Conservation (phyloP, 23 tunicate genomes). For the Halocynthia roretzi region DNA sequence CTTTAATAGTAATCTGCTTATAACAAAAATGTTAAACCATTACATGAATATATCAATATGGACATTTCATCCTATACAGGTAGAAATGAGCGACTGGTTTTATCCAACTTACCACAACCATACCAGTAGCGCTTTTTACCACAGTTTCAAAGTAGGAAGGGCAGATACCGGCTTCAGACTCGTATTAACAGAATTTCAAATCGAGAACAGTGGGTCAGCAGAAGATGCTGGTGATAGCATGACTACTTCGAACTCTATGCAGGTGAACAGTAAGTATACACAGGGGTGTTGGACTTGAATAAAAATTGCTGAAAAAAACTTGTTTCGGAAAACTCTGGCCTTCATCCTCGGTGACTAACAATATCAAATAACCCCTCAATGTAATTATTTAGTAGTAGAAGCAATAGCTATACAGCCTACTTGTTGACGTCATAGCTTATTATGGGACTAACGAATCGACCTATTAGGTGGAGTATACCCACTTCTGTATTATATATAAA, state of each 20-base stretch:
- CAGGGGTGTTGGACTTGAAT: not conserved
- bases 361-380: not conserved
- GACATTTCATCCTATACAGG: not conserved
- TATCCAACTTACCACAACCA: slow-evolving; percentile 25
- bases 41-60: not conserved
- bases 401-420: too few species aligned
- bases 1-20: slow-evolving; percentile 24
- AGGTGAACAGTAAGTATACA: slow-evolving; percentile 10
- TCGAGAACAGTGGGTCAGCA: not conserved
- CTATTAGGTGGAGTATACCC: too few species aligned
- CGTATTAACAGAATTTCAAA: slow-evolving; percentile 12
- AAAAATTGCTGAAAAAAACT: not conserved
- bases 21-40: not conserved
- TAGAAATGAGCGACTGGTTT: slow-evolving; percentile 44
- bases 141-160: slow-evolving; percentile 27
- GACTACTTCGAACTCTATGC: slow-evolving; percentile 51
- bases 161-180: slow-evolving; percentile 21
- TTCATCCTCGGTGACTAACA: not conserved
- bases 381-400: not conserved
- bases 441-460: too few species aligned
- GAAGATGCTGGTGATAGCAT: slow-evolving; percentile 56
- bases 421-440: too few species aligned
- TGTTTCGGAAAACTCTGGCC: not conserved
- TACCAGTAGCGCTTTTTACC: slow-evolving; percentile 31
- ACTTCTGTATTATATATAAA: too few species aligned